Evolutionary conservation across 2,888 invertebrate genomes (phyloP), one percentile per base, ranked within the genome.

Genomic region (Plutella xylostella): DNA sequence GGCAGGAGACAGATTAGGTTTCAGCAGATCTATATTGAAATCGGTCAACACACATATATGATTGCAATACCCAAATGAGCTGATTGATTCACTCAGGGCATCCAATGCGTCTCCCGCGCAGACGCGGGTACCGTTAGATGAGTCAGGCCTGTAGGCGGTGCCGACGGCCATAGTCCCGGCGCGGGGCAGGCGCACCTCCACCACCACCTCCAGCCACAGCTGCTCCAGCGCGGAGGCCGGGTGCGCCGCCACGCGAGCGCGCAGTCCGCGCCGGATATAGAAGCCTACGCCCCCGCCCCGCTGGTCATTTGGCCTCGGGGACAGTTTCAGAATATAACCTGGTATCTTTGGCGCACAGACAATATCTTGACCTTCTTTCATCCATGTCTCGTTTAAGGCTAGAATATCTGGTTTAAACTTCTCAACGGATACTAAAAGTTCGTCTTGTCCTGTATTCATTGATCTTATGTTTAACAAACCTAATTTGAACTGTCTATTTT

Each of bases 341-440:
- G 42, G 43, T 30, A 46, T 7, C 7, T 17, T 18, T 7, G 18
- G 35, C 7, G 35, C 35, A 15, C 17, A 17, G 2, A 18, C 2
- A 2, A 9, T 2, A 3, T 42, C 46, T 39, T 48, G 43, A 11
- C 47, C 49, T 6, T n/a, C 14, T 35, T 19, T 47, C 1, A 49
- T 11, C 49, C 49, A 49, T 11, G 49, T 49, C 45, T 49, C 48
- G 19, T 49, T 49, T 17, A 49, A 22, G 7, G 47, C 47, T 5
- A 49, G 37, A 4, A 50, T 47, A 42, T 50, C 49, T 11, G 47
- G 49, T 37, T 17, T 18, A 37, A 47, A 15, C 1, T 39, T 42
- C 4, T n/a, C 19, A 1, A 47, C 20, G 11, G 41, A 37, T 9
- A 42, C 42, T 11, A 30, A 15, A 6, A 50, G 35, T 30, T 50